Percentiles rank a stretch among this genome's conserved stretches.
Evolutionary conservation across 23 tunicate species (phyloP).

Genomic region (Aplidium turbinatum): DNA sequence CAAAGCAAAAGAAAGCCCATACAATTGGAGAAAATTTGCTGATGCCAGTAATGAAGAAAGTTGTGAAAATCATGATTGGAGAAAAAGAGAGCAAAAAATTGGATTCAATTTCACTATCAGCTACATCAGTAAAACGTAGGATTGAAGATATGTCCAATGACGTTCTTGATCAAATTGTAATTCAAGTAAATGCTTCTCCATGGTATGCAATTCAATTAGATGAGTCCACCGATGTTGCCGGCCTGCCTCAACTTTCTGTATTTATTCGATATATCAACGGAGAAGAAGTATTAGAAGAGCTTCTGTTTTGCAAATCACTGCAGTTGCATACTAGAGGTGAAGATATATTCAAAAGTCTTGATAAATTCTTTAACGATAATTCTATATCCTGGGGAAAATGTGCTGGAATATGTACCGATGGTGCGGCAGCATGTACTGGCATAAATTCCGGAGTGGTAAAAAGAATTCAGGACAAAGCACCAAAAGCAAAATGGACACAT

Average conservation of each 20-base stretch:
- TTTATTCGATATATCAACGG: slow-evolving; percentile 37
- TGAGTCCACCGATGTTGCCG: slow-evolving; percentile 42
- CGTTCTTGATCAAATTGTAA: slow-evolving; percentile 49
- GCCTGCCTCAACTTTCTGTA: slow-evolving; percentile 36
- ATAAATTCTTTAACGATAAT: slow-evolving; percentile 36
- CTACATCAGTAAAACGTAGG: slow-evolving; percentile 23
- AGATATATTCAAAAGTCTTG: slow-evolving; percentile 38
- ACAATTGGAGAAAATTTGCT: slow-evolving; percentile 29
- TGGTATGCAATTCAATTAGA: slow-evolving; percentile 20
- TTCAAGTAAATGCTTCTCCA: slow-evolving; percentile 35
- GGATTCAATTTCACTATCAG: slow-evolving; percentile 32
- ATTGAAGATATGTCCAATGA: slow-evolving; percentile 43
- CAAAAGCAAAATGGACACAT: slow-evolving; percentile 53
- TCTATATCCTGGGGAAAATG: slow-evolving; percentile 38
- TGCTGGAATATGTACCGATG: slow-evolving; percentile 53
- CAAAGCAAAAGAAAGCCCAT: slow-evolving; percentile 6
- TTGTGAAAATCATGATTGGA: slow-evolving; percentile 48
- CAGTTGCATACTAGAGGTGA: slow-evolving; percentile 60
- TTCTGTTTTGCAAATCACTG: slow-evolving; percentile 54
- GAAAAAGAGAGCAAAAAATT: slow-evolving; percentile 48
- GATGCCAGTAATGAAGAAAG: slow-evolving; percentile 39
- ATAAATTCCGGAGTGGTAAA: slow-evolving; percentile 49
- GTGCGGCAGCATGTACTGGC: slow-evolving; percentile 63
- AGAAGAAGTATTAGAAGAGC: slow-evolving; percentile 24
- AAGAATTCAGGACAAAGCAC: slow-evolving; percentile 55